Conservation (phyloP, 2,797 vertebrate genomes). For the Benthosema pterotum region DNA sequence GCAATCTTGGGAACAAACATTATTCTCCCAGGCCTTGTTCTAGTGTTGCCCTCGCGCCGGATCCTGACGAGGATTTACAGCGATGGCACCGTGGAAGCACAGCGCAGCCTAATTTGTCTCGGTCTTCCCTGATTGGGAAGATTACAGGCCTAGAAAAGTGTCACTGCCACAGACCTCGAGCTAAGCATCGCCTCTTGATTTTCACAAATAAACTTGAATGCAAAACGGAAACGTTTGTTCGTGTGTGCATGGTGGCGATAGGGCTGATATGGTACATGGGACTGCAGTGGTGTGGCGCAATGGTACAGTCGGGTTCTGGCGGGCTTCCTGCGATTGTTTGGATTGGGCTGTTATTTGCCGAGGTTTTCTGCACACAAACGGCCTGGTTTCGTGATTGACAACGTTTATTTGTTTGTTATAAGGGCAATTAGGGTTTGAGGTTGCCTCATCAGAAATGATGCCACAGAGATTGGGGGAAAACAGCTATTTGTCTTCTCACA, state of each 20-base stretch:
- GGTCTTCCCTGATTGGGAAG: constrained; percentile 63
- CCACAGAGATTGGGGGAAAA: constrained; percentile 27
- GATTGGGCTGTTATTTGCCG: constrained; percentile 25
- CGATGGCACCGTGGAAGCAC: constrained; percentile 55
- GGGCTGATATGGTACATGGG: constrained; percentile 19
- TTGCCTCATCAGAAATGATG: constrained; percentile 40
- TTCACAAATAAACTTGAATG: constrained; percentile 49
- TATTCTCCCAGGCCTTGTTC: constrained; percentile 65
- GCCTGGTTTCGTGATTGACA: constrained; percentile 43
- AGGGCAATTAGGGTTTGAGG: constrained; percentile 50
- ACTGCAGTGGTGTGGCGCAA: constrained; percentile 29
- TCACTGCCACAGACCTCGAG: constrained; percentile 60
- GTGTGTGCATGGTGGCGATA: constrained; percentile 31
- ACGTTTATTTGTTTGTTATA: constrained; percentile 43
- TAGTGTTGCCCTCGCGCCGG: constrained; percentile 28
- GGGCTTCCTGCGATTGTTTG: constrained; percentile 24
- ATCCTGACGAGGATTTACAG: constrained; percentile 58
- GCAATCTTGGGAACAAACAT: constrained; percentile 65
- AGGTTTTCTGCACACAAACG: constrained; percentile 22
- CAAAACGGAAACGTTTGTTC: constrained; percentile 48
- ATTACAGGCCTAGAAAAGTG: constrained; percentile 67
- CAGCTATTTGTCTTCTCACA: constrained; percentile 13
- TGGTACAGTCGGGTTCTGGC: constrained; percentile 20
- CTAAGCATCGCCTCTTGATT: constrained; percentile 49
- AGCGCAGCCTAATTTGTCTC: constrained; percentile 66